Evolutionary conservation across 2,888 invertebrate species (phyloP).

Genomic region (Stenodera caucasica): DNA sequence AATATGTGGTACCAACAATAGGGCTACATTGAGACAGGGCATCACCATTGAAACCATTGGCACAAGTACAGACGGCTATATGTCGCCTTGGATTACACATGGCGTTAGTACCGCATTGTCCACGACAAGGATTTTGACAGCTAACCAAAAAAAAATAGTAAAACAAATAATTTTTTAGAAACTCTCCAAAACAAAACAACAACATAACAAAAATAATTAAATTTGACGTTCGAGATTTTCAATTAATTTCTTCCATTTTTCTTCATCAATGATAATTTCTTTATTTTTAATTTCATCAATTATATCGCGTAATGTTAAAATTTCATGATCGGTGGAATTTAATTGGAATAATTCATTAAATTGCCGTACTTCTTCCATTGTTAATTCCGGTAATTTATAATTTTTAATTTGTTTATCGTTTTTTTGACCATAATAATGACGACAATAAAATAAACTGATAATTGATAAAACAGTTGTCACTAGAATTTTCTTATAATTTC

Average conservation of each 20-base stretch:
- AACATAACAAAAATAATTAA: not conserved
- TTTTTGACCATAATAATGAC: not conserved
- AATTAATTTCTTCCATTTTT: constrained; percentile 37
- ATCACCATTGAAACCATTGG: constrained; percentile 66
- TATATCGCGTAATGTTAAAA: not conserved
- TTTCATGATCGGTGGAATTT: not conserved
- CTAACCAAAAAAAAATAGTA: constrained; percentile 37
- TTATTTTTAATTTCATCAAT: not conserved
- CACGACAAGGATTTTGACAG: constrained; percentile 70
- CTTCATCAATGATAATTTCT: not conserved
- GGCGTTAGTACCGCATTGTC: constrained; percentile 77
- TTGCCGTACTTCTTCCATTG: not conserved
- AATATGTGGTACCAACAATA: constrained; percentile 25
- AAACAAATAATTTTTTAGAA: constrained; percentile 16
- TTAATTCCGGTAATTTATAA: not conserved
- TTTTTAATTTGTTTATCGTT: not conserved
- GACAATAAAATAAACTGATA: not conserved
- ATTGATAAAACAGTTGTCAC: not conserved
- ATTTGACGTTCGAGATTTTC: constrained; percentile 41
- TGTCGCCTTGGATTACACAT: constrained; percentile 75
- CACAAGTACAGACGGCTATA: constrained; percentile 81
- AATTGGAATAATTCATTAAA: not conserved
- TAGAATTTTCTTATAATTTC: constrained; percentile 5
- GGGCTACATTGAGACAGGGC: constrained; percentile 59
- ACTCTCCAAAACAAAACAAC: not conserved